These are phyloP conservation scores for Antheraea pernyi DNA, from an alignment of 1,140 invertebrate species.

Conservation along the genomic window DNA sequence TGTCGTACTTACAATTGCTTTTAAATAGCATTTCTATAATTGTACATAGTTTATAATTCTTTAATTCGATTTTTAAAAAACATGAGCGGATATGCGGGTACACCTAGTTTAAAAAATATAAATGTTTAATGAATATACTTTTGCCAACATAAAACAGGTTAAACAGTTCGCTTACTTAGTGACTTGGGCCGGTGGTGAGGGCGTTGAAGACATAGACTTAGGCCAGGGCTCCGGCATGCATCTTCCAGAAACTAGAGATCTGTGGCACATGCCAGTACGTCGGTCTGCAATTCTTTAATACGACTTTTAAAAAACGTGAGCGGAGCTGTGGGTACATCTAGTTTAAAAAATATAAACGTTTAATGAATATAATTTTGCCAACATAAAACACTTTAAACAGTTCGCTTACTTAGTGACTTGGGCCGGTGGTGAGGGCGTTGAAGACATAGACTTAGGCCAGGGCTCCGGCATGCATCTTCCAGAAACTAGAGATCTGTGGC, in stretches of 20 bases:
- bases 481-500: slow-evolving; percentile 86
- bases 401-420: slow-evolving; percentile 60
- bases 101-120: too few relatives aligned
- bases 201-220: slow-evolving; percentile 70
- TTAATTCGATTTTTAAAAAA: too few relatives aligned
- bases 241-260: slow-evolving; percentile 85
- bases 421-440: slow-evolving; percentile 75
- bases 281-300: too few relatives aligned
- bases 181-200: slow-evolving; percentile 66
- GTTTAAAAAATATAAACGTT: too few relatives aligned
- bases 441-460: slow-evolving; percentile 62
- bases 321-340: too few relatives aligned
- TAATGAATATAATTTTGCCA: too few relatives aligned
- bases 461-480: slow-evolving; percentile 82
- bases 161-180: slow-evolving; percentile 46
- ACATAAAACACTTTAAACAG: not conserved
- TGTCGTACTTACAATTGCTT: too few relatives aligned
- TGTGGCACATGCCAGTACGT: slow-evolving; percentile 88
- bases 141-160: not conserved
- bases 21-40: too few relatives aligned
- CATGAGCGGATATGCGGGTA: too few relatives aligned
- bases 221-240: slow-evolving; percentile 80
- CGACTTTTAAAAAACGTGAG: too few relatives aligned
- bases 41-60: too few relatives aligned
- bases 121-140: too few relatives aligned